Conservation (phyloP, 2,113 vertebrate species). For the Callopanchax toddi region DNA sequence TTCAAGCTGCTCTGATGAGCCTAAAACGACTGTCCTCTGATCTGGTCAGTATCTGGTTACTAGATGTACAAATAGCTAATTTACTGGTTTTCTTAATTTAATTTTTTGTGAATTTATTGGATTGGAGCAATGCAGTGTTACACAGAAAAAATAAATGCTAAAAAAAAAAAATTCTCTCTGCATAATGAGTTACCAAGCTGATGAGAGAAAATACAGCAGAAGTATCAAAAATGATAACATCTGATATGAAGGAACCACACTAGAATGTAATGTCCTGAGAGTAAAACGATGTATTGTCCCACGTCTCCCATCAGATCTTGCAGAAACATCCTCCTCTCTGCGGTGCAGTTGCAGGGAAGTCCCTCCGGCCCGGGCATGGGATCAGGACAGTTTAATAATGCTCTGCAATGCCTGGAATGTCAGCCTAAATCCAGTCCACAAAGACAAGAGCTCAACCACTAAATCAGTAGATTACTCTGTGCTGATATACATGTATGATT, state of each 20-base stretch:
- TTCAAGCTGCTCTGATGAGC: background rate
- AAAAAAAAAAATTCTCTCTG: too few relatives aligned
- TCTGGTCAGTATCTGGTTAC: too few relatives aligned
- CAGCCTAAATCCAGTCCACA: constrained; percentile 65
- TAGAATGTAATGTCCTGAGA: background rate
- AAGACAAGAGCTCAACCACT: constrained; percentile 47
- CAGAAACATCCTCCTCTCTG: constrained; percentile 10
- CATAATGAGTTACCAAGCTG: too few relatives aligned
- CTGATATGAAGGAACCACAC: background rate
- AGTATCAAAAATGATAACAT: background rate
- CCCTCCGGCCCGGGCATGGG: constrained; percentile 39
- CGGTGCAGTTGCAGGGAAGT: constrained; percentile 36
- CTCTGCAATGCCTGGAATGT: constrained; percentile 77
- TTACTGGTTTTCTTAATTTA: too few relatives aligned
- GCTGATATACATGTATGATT: constrained; percentile 34
- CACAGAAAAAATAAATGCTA: too few relatives aligned
- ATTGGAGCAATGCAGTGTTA: too few relatives aligned
- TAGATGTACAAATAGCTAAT: too few relatives aligned
- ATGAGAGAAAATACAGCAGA: too few relatives aligned
- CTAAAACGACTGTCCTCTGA: background rate
- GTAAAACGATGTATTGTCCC: background rate
- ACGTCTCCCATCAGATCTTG: background rate
- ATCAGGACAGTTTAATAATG: constrained; percentile 73
- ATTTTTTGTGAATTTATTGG: too few relatives aligned
- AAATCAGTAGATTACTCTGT: constrained; percentile 52